A percentile compares a stretch with the other conserved stretches of the same genome.
Evolutionary conservation across 2,888 invertebrate genomes (phyloP).

Genomic region (Odontocerum albicorne): DNA sequence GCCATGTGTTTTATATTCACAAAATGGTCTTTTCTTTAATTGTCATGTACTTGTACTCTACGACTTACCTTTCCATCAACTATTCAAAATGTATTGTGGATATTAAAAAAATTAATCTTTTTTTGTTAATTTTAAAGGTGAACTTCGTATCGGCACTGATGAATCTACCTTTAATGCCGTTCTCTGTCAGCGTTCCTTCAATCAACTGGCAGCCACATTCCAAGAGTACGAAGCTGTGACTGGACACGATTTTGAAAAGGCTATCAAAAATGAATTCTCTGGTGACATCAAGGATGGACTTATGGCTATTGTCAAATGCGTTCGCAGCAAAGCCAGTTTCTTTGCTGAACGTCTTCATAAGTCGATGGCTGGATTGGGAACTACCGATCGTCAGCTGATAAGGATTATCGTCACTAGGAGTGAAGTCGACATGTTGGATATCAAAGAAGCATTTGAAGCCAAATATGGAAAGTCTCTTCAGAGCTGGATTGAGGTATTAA

Average conservation of each 20-base stretch:
- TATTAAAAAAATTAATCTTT: not conserved
- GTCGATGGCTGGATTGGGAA: slow-evolving; percentile 89
- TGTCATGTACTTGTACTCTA: not conserved
- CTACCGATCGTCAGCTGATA: slow-evolving; percentile 83
- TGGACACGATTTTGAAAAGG: slow-evolving; percentile 77
- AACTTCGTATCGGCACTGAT: slow-evolving; percentile 73
- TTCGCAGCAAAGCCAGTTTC: slow-evolving; percentile 77
- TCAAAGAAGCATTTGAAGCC: slow-evolving; percentile 75
- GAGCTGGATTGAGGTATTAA: slow-evolving; percentile 75
- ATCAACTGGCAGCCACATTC: slow-evolving; percentile 58
- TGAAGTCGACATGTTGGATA: slow-evolving; percentile 84
- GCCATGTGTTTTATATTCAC: not conserved
- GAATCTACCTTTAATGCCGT: slow-evolving; percentile 85
- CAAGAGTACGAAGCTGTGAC: slow-evolving; percentile 75
- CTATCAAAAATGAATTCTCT: slow-evolving; percentile 82
- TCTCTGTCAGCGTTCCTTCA: slow-evolving; percentile 70
- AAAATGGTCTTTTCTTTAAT: not conserved
- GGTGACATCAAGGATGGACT: slow-evolving; percentile 80
- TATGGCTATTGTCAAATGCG: slow-evolving; percentile 76
- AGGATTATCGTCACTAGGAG: slow-evolving; percentile 81
- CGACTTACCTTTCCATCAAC: not conserved
- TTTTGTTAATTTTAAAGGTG: slow-evolving; percentile 45
- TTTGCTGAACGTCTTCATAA: slow-evolving; percentile 86
- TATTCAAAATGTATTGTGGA: not conserved
- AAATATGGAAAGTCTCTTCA: slow-evolving; percentile 76